Conservation (phyloP, 2,113 vertebrate species). For the Engystomops pustulosus region DNA sequence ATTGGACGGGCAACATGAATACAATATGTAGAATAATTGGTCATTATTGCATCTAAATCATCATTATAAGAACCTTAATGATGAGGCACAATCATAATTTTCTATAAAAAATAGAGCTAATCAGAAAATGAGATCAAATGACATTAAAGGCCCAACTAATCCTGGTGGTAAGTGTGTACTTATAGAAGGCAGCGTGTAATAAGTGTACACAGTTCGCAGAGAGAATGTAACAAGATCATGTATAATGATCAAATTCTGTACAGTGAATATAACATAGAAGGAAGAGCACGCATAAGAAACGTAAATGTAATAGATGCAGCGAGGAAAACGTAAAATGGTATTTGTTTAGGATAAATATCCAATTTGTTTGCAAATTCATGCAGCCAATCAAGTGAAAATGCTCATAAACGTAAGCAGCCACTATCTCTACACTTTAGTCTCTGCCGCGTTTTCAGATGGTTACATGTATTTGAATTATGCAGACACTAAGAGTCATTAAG, state of each 20-base stretch:
- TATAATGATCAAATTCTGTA: background rate
- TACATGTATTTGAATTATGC: slow-evolving; percentile 20
- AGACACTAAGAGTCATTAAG: slow-evolving; percentile 1
- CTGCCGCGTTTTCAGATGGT: background rate
- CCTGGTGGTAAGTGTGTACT: background rate
- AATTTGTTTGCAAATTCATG: slow-evolving; percentile 34
- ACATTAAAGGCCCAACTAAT: slow-evolving; percentile 7
- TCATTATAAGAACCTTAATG: background rate
- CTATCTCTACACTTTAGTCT: background rate
- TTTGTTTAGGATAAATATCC: slow-evolving; percentile 10
- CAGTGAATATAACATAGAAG: background rate
- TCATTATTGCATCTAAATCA: slow-evolving; percentile 18
- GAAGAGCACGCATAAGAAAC: too few species aligned
- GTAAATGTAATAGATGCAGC: background rate
- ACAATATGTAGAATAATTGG: too few species aligned
- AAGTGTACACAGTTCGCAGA: background rate
- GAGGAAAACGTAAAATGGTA: background rate
- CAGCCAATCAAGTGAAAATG: slow-evolving; percentile 10
- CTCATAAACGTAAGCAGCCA: background rate
- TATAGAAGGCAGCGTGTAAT: background rate
- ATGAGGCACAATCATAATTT: background rate
- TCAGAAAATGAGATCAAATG: slow-evolving; percentile 23
- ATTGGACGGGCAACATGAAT: too few species aligned
- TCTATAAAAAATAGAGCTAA: background rate
- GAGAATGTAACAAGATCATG: background rate